Conservation (phyloP, 2,113 vertebrate genomes). For the Prinia subflava region DNA sequence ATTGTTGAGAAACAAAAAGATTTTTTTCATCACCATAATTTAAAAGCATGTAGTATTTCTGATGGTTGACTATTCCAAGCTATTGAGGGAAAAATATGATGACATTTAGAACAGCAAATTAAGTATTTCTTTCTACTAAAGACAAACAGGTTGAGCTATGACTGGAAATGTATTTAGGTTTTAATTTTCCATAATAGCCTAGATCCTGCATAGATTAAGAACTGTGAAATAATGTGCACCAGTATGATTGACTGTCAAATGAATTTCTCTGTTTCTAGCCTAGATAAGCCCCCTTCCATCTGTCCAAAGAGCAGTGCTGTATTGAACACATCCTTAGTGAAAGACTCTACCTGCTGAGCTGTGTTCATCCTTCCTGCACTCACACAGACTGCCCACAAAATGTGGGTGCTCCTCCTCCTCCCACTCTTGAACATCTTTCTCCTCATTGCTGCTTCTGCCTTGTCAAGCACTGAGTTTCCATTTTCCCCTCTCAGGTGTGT, state of each 20-base stretch:
- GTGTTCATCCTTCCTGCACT: not conserved
- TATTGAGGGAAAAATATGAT: not conserved
- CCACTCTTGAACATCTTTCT: not conserved
- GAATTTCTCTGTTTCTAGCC: not conserved
- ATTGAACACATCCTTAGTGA: not conserved
- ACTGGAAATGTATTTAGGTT: not conserved
- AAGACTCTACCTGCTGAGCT: not conserved
- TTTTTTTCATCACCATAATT: not conserved
- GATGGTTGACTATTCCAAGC: not conserved
- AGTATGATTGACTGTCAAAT: not conserved
- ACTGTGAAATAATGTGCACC: not conserved
- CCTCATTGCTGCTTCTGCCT: not conserved
- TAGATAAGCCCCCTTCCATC: conserved; percentile 19
- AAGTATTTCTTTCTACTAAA: not conserved
- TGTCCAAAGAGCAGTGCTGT: not conserved
- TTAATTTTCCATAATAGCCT: conserved; percentile 17
- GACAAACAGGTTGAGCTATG: not conserved
- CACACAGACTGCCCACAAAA: not conserved
- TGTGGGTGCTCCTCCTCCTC: not conserved
- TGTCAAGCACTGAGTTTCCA: not conserved
- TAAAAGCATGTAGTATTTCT: not conserved
- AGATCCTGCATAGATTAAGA: not conserved
- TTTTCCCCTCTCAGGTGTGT: not conserved
- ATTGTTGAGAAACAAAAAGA: not conserved
- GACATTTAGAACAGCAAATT: not conserved